Evolutionary conservation across 2,888 invertebrate genomes (phyloP).

Genomic region (Drosophila villosipedis): DNA sequence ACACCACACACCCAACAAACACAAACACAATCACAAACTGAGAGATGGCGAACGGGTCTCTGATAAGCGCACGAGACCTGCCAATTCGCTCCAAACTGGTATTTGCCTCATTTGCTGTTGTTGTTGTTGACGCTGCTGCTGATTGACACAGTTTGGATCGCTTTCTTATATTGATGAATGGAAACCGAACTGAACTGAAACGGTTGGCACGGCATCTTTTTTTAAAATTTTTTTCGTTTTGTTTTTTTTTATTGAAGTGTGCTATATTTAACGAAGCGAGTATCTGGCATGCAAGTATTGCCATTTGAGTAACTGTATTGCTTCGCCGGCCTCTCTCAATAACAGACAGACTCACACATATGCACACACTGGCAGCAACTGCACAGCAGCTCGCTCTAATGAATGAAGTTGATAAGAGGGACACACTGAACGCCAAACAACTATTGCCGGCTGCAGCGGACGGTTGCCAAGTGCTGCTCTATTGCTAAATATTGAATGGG

Average conservation of each 20-base stretch:
- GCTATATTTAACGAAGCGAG: constrained; percentile 78
- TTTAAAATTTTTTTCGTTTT: constrained; percentile 37
- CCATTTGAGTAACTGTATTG: constrained; percentile 71
- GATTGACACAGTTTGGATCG: constrained; percentile 64
- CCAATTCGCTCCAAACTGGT: constrained; percentile 77
- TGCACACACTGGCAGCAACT: constrained; percentile 1
- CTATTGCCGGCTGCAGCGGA: constrained; percentile 36
- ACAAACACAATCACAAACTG: constrained; percentile 41
- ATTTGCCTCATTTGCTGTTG: constrained; percentile 22
- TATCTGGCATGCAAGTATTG: constrained; percentile 70
- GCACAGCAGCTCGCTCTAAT: constrained; percentile 65
- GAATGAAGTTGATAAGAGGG: constrained; percentile 80
- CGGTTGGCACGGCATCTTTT: constrained; percentile 51
- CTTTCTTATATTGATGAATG: constrained; percentile 72
- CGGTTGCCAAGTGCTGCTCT: constrained; percentile 53
- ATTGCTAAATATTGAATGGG: constrained; percentile 34
- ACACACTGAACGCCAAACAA: constrained; percentile 20
- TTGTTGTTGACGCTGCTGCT: constrained; percentile 31
- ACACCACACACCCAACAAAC: constrained; percentile 61
- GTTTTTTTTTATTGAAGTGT: constrained; percentile 74
- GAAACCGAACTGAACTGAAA: constrained; percentile 62
- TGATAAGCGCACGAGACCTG: constrained; percentile 72
- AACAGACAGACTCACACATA: constrained; percentile 21
- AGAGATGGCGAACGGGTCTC: constrained; percentile 67
- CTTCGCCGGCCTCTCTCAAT: constrained; percentile 52